phyloP scores from a whole-genome alignment of 92 coral and sea anemone genomes.

The Porites rus region DNA sequence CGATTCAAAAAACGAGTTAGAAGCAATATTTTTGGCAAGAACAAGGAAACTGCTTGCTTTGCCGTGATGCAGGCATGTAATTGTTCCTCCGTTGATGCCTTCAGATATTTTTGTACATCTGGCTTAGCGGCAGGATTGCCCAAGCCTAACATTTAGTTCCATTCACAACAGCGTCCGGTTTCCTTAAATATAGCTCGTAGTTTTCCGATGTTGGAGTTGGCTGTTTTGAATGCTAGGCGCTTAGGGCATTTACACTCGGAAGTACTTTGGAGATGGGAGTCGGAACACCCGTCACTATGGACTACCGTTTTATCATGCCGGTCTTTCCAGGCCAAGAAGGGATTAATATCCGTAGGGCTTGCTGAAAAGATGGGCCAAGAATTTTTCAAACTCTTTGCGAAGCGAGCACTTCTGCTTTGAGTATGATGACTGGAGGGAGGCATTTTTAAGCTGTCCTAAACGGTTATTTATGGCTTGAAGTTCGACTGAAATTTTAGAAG shows the following conservation, averaged over 20 bases:
- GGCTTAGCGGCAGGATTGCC: conserved; percentile 67
- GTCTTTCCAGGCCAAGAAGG: conserved; percentile 65
- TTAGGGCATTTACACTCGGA: conserved; percentile 49
- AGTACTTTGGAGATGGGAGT: conserved; percentile 33
- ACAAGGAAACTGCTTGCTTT: no score
- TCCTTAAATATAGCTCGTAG: conserved; percentile 64
- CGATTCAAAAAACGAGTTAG: neutral
- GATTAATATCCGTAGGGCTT: conserved; percentile 51
- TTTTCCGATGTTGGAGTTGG: conserved; percentile 61
- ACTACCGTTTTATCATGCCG: conserved; percentile 42
- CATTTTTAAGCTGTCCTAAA: neutral
- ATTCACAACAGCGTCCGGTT: conserved; percentile 56
- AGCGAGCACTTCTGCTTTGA: conserved; percentile 57
- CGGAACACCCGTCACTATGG: conserved; percentile 14
- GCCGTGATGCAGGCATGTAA: no score
- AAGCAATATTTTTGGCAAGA: no score
- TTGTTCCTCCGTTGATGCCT: conserved; percentile 47
- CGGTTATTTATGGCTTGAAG: conserved; percentile 34
- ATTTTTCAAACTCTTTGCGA: conserved; percentile 19
- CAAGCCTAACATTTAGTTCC: conserved; percentile 34
- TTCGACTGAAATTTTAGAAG: conserved; percentile 1
- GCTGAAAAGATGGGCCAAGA: conserved; percentile 53
- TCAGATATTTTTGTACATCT: conserved; percentile 45
- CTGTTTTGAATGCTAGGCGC: conserved; percentile 49
- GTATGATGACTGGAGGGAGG: conserved; percentile 33